phyloP scores from a whole-genome alignment of 2,797 vertebrate species.

The Xenops minutus region DNA sequence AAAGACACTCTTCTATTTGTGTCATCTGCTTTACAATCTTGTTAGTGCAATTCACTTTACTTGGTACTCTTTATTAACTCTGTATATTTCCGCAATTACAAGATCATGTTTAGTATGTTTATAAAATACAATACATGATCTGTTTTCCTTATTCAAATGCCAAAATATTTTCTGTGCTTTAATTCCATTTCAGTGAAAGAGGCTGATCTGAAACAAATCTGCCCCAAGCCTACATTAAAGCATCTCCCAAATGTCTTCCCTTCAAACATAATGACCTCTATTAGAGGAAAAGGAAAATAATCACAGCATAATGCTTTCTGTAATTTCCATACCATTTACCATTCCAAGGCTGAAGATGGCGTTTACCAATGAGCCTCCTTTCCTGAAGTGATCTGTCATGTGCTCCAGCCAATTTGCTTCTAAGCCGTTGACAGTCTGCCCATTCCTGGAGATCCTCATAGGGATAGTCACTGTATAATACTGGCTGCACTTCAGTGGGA shows the following conservation, averaged over 20 bases:
- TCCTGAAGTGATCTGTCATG: constrained; percentile 98
- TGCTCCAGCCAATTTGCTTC: constrained; percentile 97
- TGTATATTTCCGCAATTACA: neutral
- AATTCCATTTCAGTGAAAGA: constrained; percentile 6
- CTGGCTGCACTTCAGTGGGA: constrained; percentile 79
- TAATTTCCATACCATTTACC: constrained; percentile 81
- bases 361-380: constrained; percentile 90
- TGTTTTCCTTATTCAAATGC: constrained; percentile 11
- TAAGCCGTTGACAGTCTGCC: constrained; percentile 82
- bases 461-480: constrained; percentile 95
- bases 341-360: constrained; percentile 89
- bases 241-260: constrained; percentile 20
- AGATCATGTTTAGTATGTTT: neutral
- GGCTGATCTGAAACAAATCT: neutral
- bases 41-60: neutral
- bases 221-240: neutral
- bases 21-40: neutral
- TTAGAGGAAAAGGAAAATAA: constrained; percentile 33
- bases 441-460: constrained; percentile 85
- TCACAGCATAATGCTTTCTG: constrained; percentile 13
- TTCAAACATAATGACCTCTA: constrained; percentile 40
- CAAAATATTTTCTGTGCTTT: constrained; percentile 36
- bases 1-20: neutral
- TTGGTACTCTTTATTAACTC: neutral
- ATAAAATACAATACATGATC: constrained; percentile 4